These are phyloP conservation scores for Melipona quadrifasciata DNA, from an alignment of 1,140 invertebrate species.

Conservation along the genomic window DNA sequence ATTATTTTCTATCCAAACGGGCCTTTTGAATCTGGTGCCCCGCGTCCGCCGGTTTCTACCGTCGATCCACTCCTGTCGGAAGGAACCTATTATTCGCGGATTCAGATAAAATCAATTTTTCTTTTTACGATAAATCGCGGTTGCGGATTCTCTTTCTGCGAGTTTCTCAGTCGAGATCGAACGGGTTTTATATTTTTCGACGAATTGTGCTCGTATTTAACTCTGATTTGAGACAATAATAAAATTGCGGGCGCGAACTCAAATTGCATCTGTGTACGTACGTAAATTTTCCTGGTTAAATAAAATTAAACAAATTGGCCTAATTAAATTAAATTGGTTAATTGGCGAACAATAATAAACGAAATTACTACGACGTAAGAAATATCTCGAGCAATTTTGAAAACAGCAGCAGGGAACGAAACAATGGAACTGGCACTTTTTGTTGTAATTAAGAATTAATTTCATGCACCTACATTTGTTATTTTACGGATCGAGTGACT, in stretches of 20 bases:
- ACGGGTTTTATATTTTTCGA: neutral
- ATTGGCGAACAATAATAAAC: too few relatives aligned
- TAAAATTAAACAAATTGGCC: too few relatives aligned
- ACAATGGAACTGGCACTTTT: too few relatives aligned
- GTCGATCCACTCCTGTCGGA: constrained; percentile 39
- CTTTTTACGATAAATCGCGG: constrained; percentile 1
- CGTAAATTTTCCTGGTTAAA: too few relatives aligned
- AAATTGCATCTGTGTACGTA: too few relatives aligned
- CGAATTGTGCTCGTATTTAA: neutral
- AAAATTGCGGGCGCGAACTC: neutral
- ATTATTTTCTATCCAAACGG: constrained; percentile 65
- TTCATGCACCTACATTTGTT: too few relatives aligned
- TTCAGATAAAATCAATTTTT: constrained; percentile 49
- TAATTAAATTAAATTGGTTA: too few relatives aligned
- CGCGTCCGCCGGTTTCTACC: constrained; percentile 20
- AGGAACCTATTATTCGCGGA: constrained; percentile 49
- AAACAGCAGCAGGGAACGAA: too few relatives aligned
- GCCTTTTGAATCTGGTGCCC: constrained; percentile 34
- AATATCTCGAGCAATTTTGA: too few relatives aligned
- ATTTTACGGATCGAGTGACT: too few relatives aligned
- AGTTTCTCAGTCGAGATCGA: neutral
- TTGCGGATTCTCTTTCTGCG: neutral
- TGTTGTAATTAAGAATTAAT: too few relatives aligned
- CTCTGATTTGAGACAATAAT: neutral
- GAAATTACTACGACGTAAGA: too few relatives aligned